Base-by-base conservation (phyloP, 92 coral and sea anemone genomes). In the Palythoa caribaeorum region DNA sequence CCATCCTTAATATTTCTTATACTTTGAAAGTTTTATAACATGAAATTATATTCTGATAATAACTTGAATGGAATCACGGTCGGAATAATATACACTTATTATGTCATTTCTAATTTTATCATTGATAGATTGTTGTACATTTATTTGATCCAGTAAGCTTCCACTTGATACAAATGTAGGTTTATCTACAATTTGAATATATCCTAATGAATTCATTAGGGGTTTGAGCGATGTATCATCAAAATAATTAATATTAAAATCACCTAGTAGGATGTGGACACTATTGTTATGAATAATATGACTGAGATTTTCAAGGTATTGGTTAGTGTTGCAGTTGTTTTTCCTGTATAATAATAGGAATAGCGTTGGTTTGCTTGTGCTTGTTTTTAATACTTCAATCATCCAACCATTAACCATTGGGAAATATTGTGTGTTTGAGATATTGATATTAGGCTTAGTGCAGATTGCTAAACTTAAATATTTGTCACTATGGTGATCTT, bases 131-230 rank as follows among this genome's bases (percentile, higher is more conserved):
- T 81, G 91, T 44, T 88, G 69, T 38, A 88, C 79, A 69, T 65
- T 79, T 79, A 79, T 38, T 79, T 88, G 87, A 88, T 88, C 91
- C 12, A 88, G 80, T 9, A 88, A 77, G 80, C 80, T 83, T 69
- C 91, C 91, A 81, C 66, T 53, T 77, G 91, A 83, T 66, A 89
- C 66, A 83, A 89, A 83, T 19, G 88, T 89, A 71, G 91, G 75
- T 38, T 89, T 51, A 70, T 71, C 72, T 71, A 89, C 73, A 89
- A 83, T 76, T 89, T 89, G 89, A 50, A 81, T 54, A 47, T 89
- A 89, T 17, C 87, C 69, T 55, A 80, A 51, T 40, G 65, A 15
- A 84, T 66, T 71, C 88, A 84, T 70, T 70, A 84, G 88, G 35
- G 28, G 80, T 14, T 70, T 39, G 63, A 69, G 79, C 39, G 83